Evolutionary conservation across 2,888 invertebrate genomes (phyloP), one percentile per base, ranked within the genome.

Genomic region (Callinectes sapidus): DNA sequence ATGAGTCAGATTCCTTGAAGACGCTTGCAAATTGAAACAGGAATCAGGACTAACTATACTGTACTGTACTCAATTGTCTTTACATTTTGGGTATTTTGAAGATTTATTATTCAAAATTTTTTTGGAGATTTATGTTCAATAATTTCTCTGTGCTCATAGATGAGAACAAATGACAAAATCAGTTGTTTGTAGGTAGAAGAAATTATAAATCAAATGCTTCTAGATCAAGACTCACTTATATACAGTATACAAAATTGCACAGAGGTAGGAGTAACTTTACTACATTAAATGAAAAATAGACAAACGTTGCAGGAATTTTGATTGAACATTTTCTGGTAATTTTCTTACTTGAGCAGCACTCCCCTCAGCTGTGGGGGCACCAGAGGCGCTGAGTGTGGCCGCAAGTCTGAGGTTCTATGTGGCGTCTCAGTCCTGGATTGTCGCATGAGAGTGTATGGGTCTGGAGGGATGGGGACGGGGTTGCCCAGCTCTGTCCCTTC

Each of bases 401-500:
- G 71, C 89, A 94, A 55, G 86, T 93, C 91, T 18, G 94, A 93
- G 16, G 32, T 77, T n/a, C 94, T 85, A 42, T 55, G 71, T 14
- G 94, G 93, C 23, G 94, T 89, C 18, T 93, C 91, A 16, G 91
- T 90, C 28, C 90, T 81, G 6, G 93, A 90, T 35, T 87, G 61
- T 61, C 94, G 86, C 35, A 92, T 92, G 2, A 90, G 61, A 35
- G 55, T 89, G 89, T 93, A 93, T 0, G 94, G 94, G 66, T 94
- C 94, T 2, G 81, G 55, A 2, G 94, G 94, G 18, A 94, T 85
- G 28, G 93, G 88, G 13, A 92, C 55, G 0, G 93, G 90, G 10
- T 54, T 87, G 2, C 85, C 90, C 42, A 94, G 61, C 85, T 94
- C 93, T 18, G 92, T 93, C 28, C 94, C 94, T 77, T 94, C 94